phyloP scores from a whole-genome alignment of 2,888 invertebrate genomes.

The Acronicta psi region DNA sequence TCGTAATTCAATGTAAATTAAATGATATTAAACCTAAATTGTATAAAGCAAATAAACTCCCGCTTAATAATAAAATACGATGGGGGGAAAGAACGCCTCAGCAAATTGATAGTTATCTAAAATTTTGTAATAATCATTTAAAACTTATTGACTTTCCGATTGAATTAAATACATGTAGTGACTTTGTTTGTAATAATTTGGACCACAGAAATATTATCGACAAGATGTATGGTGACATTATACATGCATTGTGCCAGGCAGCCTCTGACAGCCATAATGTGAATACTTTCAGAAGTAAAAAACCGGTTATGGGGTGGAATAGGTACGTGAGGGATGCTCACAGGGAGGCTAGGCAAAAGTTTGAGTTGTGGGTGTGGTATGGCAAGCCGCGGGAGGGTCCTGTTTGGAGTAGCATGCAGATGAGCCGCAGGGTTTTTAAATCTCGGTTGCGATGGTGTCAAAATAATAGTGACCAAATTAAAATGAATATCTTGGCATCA shows the following conservation, averaged over 20 bases:
- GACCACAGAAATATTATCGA: slow-evolving; percentile 2
- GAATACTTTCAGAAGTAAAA: not conserved
- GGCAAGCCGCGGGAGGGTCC: slow-evolving; percentile 2
- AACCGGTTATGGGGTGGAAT: slow-evolving; percentile 9
- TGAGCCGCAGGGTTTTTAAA: slow-evolving; percentile 5
- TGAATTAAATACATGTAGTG: not conserved
- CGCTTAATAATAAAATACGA: slow-evolving; percentile 1
- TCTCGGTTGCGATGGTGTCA: slow-evolving; percentile 6
- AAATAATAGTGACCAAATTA: slow-evolving; percentile 9
- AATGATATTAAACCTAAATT: slow-evolving; percentile 1
- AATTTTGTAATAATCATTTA: slow-evolving; percentile 1
- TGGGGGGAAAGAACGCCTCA: not conserved
- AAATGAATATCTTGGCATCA: slow-evolving; percentile 8
- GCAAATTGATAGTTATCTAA: not conserved
- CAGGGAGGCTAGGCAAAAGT: slow-evolving; percentile 2
- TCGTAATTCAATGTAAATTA: slow-evolving; percentile 1
- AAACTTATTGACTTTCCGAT: slow-evolving; percentile 1
- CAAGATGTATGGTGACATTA: slow-evolving; percentile 4
- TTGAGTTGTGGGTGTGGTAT: slow-evolving; percentile 1
- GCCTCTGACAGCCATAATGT: slow-evolving; percentile 3
- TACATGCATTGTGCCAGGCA: not conserved
- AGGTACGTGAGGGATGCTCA: slow-evolving; percentile 10
- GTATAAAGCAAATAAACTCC: not conserved
- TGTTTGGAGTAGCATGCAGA: slow-evolving; percentile 2
- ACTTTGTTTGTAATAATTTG: not conserved